These are phyloP conservation scores for Archaeoteleia sp. DNA, from an alignment of 2,888 invertebrate genomes.

Conservation along the genomic window DNA sequence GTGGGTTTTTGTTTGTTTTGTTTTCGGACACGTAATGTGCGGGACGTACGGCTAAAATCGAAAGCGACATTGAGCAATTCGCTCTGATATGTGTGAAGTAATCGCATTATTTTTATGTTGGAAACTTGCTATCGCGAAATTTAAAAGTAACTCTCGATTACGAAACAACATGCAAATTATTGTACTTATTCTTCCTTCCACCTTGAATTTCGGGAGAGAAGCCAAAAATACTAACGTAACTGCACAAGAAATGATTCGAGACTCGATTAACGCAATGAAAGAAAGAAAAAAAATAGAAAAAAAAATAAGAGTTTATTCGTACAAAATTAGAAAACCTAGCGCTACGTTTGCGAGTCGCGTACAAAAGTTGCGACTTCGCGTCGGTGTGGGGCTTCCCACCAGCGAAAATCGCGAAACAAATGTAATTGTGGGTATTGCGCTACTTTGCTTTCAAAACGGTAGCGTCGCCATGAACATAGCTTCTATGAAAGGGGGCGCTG, in stretches of 20 bases:
- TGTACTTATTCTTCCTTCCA: not conserved
- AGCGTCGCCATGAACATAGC: constrained; percentile 96
- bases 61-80: constrained; percentile 44
- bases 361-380: constrained; percentile 44
- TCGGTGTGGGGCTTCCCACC: constrained; percentile 33
- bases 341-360: constrained; percentile 51
- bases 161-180: constrained; percentile 24
- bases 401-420: constrained; percentile 34
- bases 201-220: not conserved
- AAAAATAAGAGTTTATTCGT: constrained; percentile 52
- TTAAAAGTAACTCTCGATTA: constrained; percentile 14
- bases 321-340: constrained; percentile 55
- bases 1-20: not conserved
- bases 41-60: constrained; percentile 30
- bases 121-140: constrained; percentile 26
- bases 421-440: constrained; percentile 19
- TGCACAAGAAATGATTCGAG: too few relatives aligned
- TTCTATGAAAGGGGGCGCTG: constrained; percentile 94
- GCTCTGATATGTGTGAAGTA: constrained; percentile 45
- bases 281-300: constrained; percentile 18
- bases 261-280: not conserved
- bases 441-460: constrained; percentile 83
- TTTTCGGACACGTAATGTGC: constrained; percentile 17
- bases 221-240: not conserved
- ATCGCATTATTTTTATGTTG: constrained; percentile 12